Percentiles rank a stretch among this genome's conserved stretches.
Evolutionary conservation across 2,113 vertebrate species (phyloP).

Genomic region (Sinosuthora webbiana): DNA sequence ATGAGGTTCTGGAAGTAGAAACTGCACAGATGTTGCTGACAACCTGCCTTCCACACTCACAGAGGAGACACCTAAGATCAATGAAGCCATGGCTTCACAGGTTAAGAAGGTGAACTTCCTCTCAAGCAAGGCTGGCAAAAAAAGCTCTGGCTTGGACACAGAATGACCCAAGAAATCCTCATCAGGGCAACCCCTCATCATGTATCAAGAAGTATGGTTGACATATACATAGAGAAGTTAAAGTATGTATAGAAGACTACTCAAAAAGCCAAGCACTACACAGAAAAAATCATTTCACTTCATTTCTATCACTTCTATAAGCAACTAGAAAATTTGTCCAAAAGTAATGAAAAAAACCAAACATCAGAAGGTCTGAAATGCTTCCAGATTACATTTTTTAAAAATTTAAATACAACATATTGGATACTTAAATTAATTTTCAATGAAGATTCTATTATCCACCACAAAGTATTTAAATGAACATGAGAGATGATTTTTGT

Average conservation of each 20-base stretch:
- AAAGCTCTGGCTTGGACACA: not conserved
- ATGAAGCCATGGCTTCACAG: not conserved
- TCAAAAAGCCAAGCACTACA: not conserved
- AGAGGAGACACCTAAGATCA: not conserved
- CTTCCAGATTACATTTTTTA: not conserved
- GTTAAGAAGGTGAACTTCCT: not conserved
- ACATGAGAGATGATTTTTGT: not conserved
- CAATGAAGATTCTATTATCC: not conserved
- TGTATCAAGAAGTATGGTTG: not conserved
- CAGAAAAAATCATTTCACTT: not conserved
- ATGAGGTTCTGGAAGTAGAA: not conserved
- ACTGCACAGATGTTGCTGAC: not conserved
- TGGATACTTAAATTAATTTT: not conserved
- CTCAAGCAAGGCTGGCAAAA: not conserved
- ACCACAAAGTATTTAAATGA: not conserved
- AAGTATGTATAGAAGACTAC: not conserved
- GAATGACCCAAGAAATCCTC: not conserved
- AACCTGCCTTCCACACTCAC: not conserved
- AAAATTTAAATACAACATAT: fast-evolving
- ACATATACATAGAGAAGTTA: not conserved
- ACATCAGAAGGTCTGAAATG: not conserved
- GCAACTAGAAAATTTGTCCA: not conserved
- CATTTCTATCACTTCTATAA: not conserved
- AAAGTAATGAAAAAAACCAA: not conserved
- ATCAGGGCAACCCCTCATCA: not conserved